A percentile compares a stretch with the other conserved stretches of the same genome.
These are phyloP conservation scores for Lochmaea crataegi DNA, from an alignment of 2,888 invertebrate species.

Conservation along the genomic window DNA sequence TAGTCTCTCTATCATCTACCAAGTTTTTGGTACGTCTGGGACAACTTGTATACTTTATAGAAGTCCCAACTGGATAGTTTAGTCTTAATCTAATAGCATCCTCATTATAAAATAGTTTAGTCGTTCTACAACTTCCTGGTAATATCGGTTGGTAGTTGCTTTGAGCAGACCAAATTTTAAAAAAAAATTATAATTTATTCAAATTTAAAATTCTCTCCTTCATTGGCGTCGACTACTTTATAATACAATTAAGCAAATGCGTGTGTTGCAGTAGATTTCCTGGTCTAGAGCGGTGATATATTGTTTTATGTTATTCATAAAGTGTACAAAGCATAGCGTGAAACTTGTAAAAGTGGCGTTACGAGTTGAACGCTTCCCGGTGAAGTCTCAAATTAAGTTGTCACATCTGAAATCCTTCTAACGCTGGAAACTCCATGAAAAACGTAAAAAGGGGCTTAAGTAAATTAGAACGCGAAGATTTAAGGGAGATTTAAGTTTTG, in stretches of 20 bases:
- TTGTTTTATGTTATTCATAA: constrained; percentile 19
- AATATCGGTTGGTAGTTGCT: too few species aligned
- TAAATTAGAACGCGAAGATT: constrained; percentile 26
- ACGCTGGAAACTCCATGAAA: constrained; percentile 25
- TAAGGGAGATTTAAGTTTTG: constrained; percentile 20
- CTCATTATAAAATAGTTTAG: too few species aligned
- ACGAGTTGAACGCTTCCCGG: constrained; percentile 18
- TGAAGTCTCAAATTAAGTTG: constrained; percentile 26
- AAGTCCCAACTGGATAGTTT: too few species aligned
- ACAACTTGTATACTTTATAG: too few species aligned
- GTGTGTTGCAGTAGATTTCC: not conserved
- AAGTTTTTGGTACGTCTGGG: too few species aligned
- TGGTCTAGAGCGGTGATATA: not conserved
- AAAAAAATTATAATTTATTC: not conserved
- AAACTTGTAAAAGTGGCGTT: constrained; percentile 29
- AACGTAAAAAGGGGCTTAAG: constrained; percentile 23
- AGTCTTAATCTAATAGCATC: too few species aligned
- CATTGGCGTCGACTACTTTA: not conserved
- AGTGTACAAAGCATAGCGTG: constrained; percentile 16
- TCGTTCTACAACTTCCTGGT: too few species aligned
- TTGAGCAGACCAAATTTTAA: not conserved
- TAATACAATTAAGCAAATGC: not conserved
- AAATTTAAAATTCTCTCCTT: not conserved
- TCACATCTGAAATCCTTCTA: constrained; percentile 26
- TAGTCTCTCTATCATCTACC: too few species aligned